These are phyloP conservation scores for Poeciliopsis gracilis DNA, from an alignment of 2,797 vertebrate species.

Conservation along the genomic window DNA sequence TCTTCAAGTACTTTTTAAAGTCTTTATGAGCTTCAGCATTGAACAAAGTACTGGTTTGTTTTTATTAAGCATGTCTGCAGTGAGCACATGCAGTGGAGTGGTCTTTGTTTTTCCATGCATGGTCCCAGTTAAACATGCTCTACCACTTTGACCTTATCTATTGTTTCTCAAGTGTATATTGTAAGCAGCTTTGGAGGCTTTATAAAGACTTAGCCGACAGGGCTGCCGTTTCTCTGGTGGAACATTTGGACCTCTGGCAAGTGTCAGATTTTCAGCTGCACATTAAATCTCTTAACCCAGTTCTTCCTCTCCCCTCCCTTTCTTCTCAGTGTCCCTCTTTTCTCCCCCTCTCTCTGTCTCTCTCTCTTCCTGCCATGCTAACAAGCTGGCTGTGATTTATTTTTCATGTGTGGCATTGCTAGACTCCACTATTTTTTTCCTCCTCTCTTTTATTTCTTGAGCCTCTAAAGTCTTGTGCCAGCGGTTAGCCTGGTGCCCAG, in stretches of 20 bases:
- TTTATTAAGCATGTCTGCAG: constrained; percentile 33
- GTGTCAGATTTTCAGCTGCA: constrained; percentile 79
- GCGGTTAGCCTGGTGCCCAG: constrained; percentile 65
- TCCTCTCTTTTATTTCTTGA: constrained; percentile 17
- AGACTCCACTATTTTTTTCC: constrained; percentile 31
- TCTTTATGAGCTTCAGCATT: not conserved
- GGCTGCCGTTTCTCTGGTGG: constrained; percentile 69
- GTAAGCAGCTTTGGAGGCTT: constrained; percentile 77
- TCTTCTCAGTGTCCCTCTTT: constrained; percentile 26
- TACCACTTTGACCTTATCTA: constrained; percentile 73
- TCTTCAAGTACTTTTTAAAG: not conserved
- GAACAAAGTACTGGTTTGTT: not conserved
- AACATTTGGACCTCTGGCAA: constrained; percentile 79
- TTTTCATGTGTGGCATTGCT: constrained; percentile 74
- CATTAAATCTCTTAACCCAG: constrained; percentile 80
- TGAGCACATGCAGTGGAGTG: constrained; percentile 38
- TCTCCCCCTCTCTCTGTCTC: constrained; percentile 25
- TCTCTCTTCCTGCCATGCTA: constrained; percentile 59
- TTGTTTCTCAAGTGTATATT: constrained; percentile 80
- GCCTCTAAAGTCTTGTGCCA: constrained; percentile 64
- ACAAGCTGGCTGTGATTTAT: constrained; percentile 77
- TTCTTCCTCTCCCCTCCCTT: constrained; percentile 43
- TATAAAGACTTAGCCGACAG: constrained; percentile 72
- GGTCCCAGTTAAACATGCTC: constrained; percentile 59
- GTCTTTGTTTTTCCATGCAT: constrained; percentile 64